Percentiles rank a stretch among this genome's conserved stretches.
Conservation (phyloP, 1,140 invertebrate species). For the Heliothis virescens region DNA sequence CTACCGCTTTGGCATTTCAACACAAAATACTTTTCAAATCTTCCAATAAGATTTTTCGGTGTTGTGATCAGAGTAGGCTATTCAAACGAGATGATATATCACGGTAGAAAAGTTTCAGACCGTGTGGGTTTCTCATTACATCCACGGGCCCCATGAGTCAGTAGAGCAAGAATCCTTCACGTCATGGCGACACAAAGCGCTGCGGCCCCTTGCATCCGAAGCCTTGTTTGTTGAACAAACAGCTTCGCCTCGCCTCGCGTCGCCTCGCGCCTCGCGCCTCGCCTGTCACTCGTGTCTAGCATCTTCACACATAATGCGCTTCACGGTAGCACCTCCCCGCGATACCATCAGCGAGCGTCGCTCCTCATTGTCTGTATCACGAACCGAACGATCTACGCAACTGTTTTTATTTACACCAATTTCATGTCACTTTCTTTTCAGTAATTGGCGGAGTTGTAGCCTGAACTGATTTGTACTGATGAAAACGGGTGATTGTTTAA, state of each 20-base stretch:
- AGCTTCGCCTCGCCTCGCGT: constrained; percentile 23
- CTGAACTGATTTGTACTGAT: constrained; percentile 14
- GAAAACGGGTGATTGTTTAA: background rate
- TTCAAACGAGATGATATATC: background rate
- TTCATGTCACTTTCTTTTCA: constrained; percentile 38
- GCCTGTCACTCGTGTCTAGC: constrained; percentile 31
- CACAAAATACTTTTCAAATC: too few species aligned
- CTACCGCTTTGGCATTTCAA: too few species aligned
- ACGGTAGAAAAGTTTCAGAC: background rate
- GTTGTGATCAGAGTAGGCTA: background rate
- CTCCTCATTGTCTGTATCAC: constrained; percentile 32
- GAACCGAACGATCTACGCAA: constrained; percentile 22
- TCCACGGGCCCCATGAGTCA: constrained; percentile 26
- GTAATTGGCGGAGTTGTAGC: constrained; percentile 10
- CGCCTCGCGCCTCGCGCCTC: constrained; percentile 1
- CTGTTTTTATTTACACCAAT: constrained; percentile 17
- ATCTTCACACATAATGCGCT: constrained; percentile 28
- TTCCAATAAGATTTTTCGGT: too few species aligned
- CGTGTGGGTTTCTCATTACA: background rate
- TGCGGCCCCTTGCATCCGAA: constrained; percentile 35
- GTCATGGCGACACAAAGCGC: constrained; percentile 54
- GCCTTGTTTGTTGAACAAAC: constrained; percentile 55
- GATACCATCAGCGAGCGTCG: constrained; percentile 29
- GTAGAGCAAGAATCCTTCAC: constrained; percentile 44
- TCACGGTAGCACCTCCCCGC: constrained; percentile 40